Base-by-base conservation (phyloP, 2,797 vertebrate genomes). In the Schizopygopsis malacanthus region DNA sequence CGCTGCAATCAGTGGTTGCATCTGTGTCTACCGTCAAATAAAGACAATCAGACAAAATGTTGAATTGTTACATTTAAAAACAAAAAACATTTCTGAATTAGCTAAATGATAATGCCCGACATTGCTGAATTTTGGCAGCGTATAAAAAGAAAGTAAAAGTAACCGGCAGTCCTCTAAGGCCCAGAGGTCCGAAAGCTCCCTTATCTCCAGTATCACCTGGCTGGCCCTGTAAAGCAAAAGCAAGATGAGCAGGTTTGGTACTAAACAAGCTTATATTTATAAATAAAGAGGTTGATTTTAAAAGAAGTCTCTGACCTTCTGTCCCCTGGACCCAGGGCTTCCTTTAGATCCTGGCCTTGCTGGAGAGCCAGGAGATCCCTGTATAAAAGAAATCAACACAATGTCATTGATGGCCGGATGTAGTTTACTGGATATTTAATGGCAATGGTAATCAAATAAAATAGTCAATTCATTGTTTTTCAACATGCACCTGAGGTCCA, bases 161-260 rank as follows among this genome's bases (percentile, higher is more conserved):
- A 85, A 98, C 97, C 84, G 93, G 91, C 45, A 90, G 71, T 50
- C 97, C 97, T 92, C 95, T 93, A 12, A 79, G 47, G 67, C 97
- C 98, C 83, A 12, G 33, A 2, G 87, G 70, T 85, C 97, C 96
- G 8, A 0, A 4, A 1, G 5, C 45, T 2, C 97, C 97, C 80
- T 89, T 91, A 11, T n/a, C 88, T 75, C 97, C 97, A 6, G 81
- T 22, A 22, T 94, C 95, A 89, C 97, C 97, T 78, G 89, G 86
- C 85, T 97, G 96, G 69, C 97, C 96, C 97, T 98, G 81, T 20
- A 85, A 50, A 11, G 50, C 28, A 75, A 45, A 50, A 33, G 65
- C 5, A 82, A 81, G 5, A 72, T 79, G 22, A 8, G 11, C 16
- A 67, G 12, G 33, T 37, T 37, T 7, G 39, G 22, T n/a, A 78